phyloP scores from a whole-genome alignment of 1,140 invertebrate species.

The Trichoplusia ni region DNA sequence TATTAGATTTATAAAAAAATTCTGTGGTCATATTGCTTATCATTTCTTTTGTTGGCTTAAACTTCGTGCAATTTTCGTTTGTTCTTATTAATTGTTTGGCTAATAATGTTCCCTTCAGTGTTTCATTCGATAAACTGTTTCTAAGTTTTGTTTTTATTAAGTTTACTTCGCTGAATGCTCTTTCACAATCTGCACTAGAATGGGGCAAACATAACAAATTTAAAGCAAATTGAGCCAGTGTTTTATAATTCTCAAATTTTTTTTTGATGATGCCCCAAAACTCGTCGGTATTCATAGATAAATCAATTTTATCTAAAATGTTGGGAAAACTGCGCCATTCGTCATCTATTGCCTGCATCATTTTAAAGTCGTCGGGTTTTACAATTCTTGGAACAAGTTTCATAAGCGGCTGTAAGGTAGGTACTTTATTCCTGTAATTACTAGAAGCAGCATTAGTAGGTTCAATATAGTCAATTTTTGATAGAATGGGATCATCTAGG shows the following conservation, averaged over 20 bases:
- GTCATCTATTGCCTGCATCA: neutral
- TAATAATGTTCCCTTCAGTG: neutral
- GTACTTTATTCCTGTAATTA: neutral
- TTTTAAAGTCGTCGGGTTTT: neutral
- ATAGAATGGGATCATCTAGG: neutral
- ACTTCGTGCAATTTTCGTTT: neutral
- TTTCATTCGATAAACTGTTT: neutral
- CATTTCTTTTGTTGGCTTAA: neutral
- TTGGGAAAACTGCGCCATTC: neutral
- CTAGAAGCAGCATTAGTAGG: neutral
- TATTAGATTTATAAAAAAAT: constrained; percentile 8
- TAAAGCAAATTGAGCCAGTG: neutral
- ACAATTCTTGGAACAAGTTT: neutral
- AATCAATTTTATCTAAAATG: neutral
- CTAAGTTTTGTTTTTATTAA: neutral
- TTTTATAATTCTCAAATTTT: neutral
- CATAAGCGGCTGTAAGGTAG: neutral
- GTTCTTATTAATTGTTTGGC: neutral
- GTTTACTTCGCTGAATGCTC: neutral
- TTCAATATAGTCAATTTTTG: neutral
- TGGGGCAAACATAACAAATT: neutral
- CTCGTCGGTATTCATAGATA: neutral
- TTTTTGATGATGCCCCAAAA: neutral
- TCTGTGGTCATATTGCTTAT: neutral
- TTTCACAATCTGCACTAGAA: neutral